Evolutionary conservation across 2,888 invertebrate species (phyloP).

Genomic region (Vanessa cardui): DNA sequence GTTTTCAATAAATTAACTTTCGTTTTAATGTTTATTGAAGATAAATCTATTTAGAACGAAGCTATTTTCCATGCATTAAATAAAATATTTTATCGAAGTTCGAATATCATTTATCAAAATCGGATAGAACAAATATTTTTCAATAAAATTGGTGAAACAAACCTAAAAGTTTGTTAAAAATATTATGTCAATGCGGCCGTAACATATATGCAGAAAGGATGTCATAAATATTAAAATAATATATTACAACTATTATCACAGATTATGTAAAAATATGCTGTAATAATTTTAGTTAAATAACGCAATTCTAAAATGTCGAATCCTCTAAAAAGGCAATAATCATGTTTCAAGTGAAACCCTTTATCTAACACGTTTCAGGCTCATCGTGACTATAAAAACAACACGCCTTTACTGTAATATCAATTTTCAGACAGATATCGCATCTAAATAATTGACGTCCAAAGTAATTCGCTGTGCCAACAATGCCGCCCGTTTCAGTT

Average conservation of each 20-base stretch:
- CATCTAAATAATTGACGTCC: conserved; percentile 77
- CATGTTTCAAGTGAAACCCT: not conserved
- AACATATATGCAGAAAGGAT: not conserved
- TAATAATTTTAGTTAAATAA: not conserved
- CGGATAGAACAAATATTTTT: not conserved
- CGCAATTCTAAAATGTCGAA: not conserved
- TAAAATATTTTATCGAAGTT: too few relatives aligned
- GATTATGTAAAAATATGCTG: too few relatives aligned
- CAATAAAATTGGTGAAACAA: not conserved
- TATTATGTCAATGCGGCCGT: not conserved
- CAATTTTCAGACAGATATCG: conserved; percentile 65
- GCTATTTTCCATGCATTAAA: too few relatives aligned
- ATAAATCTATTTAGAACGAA: too few relatives aligned
- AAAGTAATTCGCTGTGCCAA: conserved; percentile 78
- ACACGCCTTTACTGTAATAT: conserved; percentile 60
- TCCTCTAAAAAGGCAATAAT: not conserved
- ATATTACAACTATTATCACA: too few relatives aligned
- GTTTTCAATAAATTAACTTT: too few relatives aligned
- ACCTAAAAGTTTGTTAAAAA: conserved; percentile 2
- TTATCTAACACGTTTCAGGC: conserved; percentile 39
- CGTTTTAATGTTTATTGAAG: too few relatives aligned
- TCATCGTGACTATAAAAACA: conserved; percentile 45
- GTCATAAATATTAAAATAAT: too few relatives aligned
- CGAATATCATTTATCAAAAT: too few relatives aligned
- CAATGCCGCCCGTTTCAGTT: conserved; percentile 79